phyloP scores from a whole-genome alignment of 1,140 invertebrate genomes.

The Ptiloglossa arizonensis region DNA sequence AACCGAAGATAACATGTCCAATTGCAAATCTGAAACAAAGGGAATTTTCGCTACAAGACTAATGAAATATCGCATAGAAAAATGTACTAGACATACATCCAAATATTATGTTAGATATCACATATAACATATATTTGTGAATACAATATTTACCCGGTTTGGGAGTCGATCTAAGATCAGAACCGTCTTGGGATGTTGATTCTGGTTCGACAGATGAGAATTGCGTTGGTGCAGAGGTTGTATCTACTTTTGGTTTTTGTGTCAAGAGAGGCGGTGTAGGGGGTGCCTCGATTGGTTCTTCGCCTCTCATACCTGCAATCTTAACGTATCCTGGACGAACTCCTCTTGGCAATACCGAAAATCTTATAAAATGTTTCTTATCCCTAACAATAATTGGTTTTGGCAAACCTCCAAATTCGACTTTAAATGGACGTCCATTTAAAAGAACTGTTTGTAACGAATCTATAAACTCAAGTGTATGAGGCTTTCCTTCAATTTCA shows the following conservation, averaged over 20 bases:
- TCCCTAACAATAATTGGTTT: slow-evolving; percentile 92
- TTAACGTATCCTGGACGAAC: slow-evolving; percentile 86
- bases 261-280: slow-evolving; percentile 53
- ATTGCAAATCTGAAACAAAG: slow-evolving; percentile 73
- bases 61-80: slow-evolving; percentile 34
- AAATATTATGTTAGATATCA: background rate
- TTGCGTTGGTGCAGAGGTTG: slow-evolving; percentile 32
- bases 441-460: slow-evolving; percentile 89
- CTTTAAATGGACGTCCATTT: slow-evolving; percentile 91
- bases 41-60: slow-evolving; percentile 50
- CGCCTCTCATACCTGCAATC: slow-evolving; percentile 87
- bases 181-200: slow-evolving; percentile 75
- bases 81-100: background rate
- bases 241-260: slow-evolving; percentile 63
- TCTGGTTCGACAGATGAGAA: slow-evolving; percentile 73
- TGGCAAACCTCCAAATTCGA: slow-evolving; percentile 95
- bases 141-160: slow-evolving; percentile 69
- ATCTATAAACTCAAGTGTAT: slow-evolving; percentile 91
- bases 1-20: slow-evolving; percentile 86
- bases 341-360: slow-evolving; percentile 90
- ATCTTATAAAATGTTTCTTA: slow-evolving; percentile 91
- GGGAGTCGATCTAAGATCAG: slow-evolving; percentile 65
- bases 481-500: slow-evolving; percentile 87
- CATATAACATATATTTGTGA: background rate
- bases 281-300: slow-evolving; percentile 72